Conservation (phyloP, 2,888 invertebrate genomes). For the Agriopis aurantiaria region DNA sequence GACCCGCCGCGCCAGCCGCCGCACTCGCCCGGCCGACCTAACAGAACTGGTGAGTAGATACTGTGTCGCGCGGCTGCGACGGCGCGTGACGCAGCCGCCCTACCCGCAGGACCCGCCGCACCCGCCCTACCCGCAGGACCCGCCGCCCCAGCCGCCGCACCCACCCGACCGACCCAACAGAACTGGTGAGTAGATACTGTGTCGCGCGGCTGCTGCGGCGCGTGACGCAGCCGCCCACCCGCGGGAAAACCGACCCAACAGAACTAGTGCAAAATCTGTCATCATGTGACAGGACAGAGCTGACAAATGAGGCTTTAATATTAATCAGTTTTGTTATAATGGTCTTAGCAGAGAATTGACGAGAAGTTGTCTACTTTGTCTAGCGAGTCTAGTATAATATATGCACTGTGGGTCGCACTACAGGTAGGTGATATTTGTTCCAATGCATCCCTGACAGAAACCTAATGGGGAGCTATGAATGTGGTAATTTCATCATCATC, state of each 20-base stretch:
- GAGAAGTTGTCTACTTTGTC: no score
- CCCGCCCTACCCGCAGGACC: no score
- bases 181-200: neutral
- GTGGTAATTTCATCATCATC: no score
- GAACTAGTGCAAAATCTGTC: neutral
- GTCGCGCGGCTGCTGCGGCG: slow-evolving; percentile 85
- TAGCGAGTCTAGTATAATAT: no score
- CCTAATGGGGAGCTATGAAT: neutral
- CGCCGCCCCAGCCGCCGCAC: slow-evolving; percentile 47
- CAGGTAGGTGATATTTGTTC: no score
- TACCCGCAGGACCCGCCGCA: slow-evolving; percentile 91
- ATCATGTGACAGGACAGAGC: no score
- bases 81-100: slow-evolving; percentile 92
- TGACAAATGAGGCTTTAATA: no score
- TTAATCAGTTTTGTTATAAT: no score
- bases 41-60: neutral
- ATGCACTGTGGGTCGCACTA: no score
- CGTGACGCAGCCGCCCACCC: slow-evolving; percentile 93
- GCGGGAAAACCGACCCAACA: no score
- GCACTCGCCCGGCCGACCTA: slow-evolving; percentile 41
- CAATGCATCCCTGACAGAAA: no score
- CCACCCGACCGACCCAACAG: slow-evolving; percentile 34
- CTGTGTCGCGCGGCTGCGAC: slow-evolving; percentile 71
- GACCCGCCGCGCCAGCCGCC: slow-evolving; percentile 56
- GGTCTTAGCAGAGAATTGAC: no score